phyloP scores from a whole-genome alignment of 2,888 invertebrate species.

The Rhagonycha fulva region DNA sequence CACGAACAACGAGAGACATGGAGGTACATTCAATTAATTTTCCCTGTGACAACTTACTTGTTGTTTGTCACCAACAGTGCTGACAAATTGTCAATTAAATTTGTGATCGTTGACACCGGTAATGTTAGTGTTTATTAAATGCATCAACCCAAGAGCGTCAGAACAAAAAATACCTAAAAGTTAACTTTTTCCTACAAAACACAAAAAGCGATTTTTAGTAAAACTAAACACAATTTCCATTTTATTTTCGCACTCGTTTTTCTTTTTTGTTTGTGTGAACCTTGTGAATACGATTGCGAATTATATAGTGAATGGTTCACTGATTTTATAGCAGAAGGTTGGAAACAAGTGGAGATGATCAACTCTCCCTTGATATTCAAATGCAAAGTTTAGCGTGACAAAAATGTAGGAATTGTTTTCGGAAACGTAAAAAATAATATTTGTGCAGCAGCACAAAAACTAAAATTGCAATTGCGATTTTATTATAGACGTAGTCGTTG shows the following conservation, averaged over 20 bases:
- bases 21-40: neutral
- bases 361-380: slow-evolving; percentile 41
- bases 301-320: slow-evolving; percentile 40
- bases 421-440: slow-evolving; percentile 8
- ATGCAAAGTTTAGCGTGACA: slow-evolving; percentile 35
- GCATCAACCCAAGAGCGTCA: neutral
- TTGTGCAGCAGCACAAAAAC: neutral
- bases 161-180: neutral
- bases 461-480: neutral
- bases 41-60: neutral
- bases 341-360: slow-evolving; percentile 37
- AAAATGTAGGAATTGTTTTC: slow-evolving; percentile 28
- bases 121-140: neutral
- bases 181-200: neutral
- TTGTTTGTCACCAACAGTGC: neutral
- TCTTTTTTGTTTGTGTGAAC: slow-evolving; percentile 34
- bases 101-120: neutral
- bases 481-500: neutral
- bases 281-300: slow-evolving; percentile 34
- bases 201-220: neutral
- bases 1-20: neutral
- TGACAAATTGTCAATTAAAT: neutral
- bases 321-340: slow-evolving; percentile 42
- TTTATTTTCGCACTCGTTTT: slow-evolving; percentile 28
- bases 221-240: slow-evolving; percentile 30